A percentile compares a stretch with the other conserved stretches of the same genome.
These are phyloP conservation scores for Tarsius wallacei DNA, from an alignment of 2,797 vertebrate genomes.

Conservation along the genomic window DNA sequence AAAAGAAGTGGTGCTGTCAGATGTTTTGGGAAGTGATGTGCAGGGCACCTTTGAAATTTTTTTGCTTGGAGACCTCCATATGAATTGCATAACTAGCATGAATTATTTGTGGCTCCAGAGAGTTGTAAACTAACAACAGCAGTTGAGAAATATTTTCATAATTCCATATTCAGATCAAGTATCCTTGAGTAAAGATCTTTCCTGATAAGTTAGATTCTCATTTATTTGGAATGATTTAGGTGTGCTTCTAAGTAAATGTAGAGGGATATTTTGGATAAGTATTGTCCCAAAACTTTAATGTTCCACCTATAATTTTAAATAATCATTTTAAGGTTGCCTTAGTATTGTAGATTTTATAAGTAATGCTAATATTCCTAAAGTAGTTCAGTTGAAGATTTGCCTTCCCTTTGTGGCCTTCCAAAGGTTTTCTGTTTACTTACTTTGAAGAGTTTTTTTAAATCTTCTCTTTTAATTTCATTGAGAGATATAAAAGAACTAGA, in stretches of 20 bases:
- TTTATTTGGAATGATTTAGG: slow-evolving; percentile 59
- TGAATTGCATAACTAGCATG: slow-evolving; percentile 18
- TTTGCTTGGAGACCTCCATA: slow-evolving; percentile 40
- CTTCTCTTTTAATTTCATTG: background rate
- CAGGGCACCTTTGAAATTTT: background rate
- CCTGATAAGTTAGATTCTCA: slow-evolving; percentile 42
- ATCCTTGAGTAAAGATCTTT: slow-evolving; percentile 42
- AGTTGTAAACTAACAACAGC: slow-evolving; percentile 40
- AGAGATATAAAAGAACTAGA: background rate
- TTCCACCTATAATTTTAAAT: slow-evolving; percentile 36
- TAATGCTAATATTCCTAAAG: slow-evolving; percentile 54
- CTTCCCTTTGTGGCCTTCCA: background rate
- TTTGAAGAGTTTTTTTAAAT: background rate
- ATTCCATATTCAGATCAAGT: slow-evolving; percentile 39
- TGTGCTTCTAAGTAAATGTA: slow-evolving; percentile 44
- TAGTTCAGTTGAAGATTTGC: background rate
- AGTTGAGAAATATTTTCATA: slow-evolving; percentile 53
- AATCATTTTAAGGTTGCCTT: slow-evolving; percentile 50
- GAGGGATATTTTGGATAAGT: background rate
- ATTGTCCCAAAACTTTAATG: slow-evolving; percentile 40
- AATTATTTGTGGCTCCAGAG: slow-evolving; percentile 60
- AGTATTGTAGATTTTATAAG: background rate
- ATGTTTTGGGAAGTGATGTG: background rate
- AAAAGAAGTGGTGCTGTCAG: background rate
- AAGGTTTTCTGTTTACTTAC: slow-evolving; percentile 39